These are phyloP conservation scores for Panagrolaimus sp. DNA, from an alignment of 1,140 invertebrate species.

Conservation along the genomic window DNA sequence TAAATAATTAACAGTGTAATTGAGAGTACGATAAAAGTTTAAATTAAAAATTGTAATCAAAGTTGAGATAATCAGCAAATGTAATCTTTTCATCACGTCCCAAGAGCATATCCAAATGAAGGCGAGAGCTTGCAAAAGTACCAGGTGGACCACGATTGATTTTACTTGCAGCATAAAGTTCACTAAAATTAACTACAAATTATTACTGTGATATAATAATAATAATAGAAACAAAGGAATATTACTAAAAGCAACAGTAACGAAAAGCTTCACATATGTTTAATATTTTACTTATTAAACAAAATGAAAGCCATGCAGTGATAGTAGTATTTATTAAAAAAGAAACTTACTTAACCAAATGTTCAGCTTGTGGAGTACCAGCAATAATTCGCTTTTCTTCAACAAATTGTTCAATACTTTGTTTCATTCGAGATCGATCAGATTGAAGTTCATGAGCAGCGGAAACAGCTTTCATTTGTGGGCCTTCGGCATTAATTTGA, in stretches of 20 bases:
- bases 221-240: too few relatives aligned
- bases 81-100: constrained; percentile 43
- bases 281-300: too few relatives aligned
- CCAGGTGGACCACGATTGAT: constrained; percentile 49
- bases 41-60: constrained; percentile 22
- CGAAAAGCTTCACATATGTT: too few relatives aligned
- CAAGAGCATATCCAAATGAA: constrained; percentile 48
- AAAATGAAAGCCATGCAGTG: too few relatives aligned
- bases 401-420: constrained; percentile 29
- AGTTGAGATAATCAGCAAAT: constrained; percentile 47
- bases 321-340: too few relatives aligned
- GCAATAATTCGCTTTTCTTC: constrained; percentile 38
- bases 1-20: too few relatives aligned
- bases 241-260: too few relatives aligned
- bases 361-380: constrained; percentile 45
- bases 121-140: constrained; percentile 30
- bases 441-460: constrained; percentile 31
- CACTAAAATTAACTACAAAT: too few relatives aligned
- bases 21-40: too few relatives aligned
- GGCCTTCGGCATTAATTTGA: neutral
- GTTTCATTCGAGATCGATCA: constrained; percentile 31
- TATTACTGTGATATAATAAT: too few relatives aligned
- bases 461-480: neutral
- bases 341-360: constrained; percentile 43
- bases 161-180: constrained; percentile 41